These are phyloP conservation scores for Perca fluviatilis DNA, from an alignment of 2,113 vertebrate species.

Conservation along the genomic window DNA sequence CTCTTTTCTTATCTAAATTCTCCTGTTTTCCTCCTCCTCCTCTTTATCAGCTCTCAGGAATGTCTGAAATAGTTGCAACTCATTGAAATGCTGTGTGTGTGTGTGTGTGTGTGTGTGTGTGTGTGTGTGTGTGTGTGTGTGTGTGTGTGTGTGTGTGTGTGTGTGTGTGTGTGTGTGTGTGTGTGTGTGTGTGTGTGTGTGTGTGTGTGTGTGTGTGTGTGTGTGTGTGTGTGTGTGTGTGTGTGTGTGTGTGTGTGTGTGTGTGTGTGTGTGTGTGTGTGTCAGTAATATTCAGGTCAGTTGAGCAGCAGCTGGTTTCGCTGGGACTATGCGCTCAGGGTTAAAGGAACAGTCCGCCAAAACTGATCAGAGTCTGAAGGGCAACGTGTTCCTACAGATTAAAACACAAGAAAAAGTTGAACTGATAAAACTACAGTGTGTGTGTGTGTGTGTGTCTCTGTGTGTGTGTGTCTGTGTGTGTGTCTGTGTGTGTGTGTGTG, in stretches of 20 bases:
- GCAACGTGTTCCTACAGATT: too few species aligned
- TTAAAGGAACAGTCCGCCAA: too few species aligned
- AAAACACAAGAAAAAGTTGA: not conserved
- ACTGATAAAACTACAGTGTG: not conserved
- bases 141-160: not conserved
- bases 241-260: not conserved
- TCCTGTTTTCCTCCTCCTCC: conserved; percentile 17
- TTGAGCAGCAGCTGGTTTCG: conserved; percentile 11
- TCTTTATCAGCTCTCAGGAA: conserved; percentile 56
- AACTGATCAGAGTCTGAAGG: too few species aligned
- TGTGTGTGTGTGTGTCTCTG: conserved; percentile 5
- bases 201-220: too few species aligned
- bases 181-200: too few species aligned
- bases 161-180: not conserved
- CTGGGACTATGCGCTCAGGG: not conserved
- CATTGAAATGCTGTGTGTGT: conserved; percentile 16
- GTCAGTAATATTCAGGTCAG: not conserved
- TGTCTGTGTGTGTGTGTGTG: not conserved
- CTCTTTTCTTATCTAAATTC: not conserved
- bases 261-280: not conserved
- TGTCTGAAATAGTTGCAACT: conserved; percentile 51
- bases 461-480: not conserved
- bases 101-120: not conserved
- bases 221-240: conserved; percentile 8
- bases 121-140: not conserved